phyloP scores from a whole-genome alignment of 2,113 vertebrate species.

The Galemys pyrenaicus region DNA sequence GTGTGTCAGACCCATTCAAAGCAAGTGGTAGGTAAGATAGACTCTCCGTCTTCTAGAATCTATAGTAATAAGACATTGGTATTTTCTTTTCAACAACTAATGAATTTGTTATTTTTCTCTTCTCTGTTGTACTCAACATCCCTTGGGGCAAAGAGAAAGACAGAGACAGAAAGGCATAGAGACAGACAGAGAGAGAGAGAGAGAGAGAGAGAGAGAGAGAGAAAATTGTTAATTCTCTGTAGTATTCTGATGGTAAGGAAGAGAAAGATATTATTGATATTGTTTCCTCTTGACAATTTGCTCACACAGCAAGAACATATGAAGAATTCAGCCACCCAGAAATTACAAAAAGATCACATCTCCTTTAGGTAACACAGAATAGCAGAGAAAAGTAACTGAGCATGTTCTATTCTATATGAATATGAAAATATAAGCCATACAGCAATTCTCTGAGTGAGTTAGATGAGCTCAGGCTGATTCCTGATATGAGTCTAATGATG shows the following conservation, averaged over 20 bases:
- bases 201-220: fast-evolving
- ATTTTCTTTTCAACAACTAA: background rate
- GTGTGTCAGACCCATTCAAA: background rate
- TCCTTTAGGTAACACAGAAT: slow-evolving; percentile 19
- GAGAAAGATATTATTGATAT: background rate
- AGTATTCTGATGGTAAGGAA: background rate
- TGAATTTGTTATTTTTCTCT: background rate
- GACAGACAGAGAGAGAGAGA: background rate
- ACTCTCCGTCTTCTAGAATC: background rate
- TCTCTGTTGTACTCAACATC: background rate
- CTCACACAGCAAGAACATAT: slow-evolving; percentile 41
- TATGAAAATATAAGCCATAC: slow-evolving; percentile 46
- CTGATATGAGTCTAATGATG: slow-evolving; percentile 52
- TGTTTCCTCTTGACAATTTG: background rate
- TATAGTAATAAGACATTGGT: background rate
- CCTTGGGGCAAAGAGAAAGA: background rate
- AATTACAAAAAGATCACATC: slow-evolving; percentile 21
- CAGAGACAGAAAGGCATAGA: background rate
- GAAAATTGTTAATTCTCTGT: background rate
- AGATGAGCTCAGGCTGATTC: background rate
- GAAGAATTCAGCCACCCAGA: slow-evolving; percentile 39
- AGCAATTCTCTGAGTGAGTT: slow-evolving; percentile 11
- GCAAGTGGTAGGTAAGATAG: background rate
- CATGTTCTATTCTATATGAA: background rate
- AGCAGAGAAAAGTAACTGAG: slow-evolving; percentile 33